phyloP scores from a whole-genome alignment of 2,113 vertebrate genomes.

The Cyanoderma ruficeps region DNA sequence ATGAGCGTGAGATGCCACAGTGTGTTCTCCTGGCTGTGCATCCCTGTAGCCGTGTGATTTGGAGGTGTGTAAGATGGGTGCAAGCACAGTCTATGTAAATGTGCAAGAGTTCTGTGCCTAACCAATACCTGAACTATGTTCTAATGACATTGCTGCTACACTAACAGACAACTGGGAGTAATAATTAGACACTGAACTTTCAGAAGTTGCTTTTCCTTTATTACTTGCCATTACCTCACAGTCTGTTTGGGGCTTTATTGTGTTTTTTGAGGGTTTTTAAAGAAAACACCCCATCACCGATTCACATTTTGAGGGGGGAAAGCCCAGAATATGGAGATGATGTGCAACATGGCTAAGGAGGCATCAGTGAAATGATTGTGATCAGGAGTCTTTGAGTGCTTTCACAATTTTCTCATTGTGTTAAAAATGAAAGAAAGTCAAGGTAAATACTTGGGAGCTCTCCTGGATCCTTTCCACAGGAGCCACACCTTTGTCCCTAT shows the following conservation, averaged over 20 bases:
- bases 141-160: not conserved
- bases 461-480: not conserved
- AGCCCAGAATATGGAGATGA: not conserved
- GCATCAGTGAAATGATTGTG: not conserved
- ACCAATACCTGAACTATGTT: not conserved
- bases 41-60: not conserved
- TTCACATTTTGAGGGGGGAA: not conserved
- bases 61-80: not conserved
- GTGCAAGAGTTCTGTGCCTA: not conserved
- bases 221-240: not conserved
- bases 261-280: not conserved
- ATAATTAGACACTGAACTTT: not conserved
- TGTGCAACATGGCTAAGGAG: fast-evolving
- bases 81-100: not conserved
- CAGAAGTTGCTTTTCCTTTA: not conserved
- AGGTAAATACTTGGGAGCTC: not conserved
- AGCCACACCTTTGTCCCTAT: not conserved
- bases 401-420: not conserved
- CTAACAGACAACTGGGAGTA: not conserved
- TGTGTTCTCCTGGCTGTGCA: not conserved
- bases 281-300: fast-evolving
- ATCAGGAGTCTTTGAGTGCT: not conserved
- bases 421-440: not conserved
- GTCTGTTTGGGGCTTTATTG: not conserved
- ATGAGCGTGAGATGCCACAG: not conserved